phyloP scores from a whole-genome alignment of 2,797 vertebrate species.

The Eulemur rubriventer region DNA sequence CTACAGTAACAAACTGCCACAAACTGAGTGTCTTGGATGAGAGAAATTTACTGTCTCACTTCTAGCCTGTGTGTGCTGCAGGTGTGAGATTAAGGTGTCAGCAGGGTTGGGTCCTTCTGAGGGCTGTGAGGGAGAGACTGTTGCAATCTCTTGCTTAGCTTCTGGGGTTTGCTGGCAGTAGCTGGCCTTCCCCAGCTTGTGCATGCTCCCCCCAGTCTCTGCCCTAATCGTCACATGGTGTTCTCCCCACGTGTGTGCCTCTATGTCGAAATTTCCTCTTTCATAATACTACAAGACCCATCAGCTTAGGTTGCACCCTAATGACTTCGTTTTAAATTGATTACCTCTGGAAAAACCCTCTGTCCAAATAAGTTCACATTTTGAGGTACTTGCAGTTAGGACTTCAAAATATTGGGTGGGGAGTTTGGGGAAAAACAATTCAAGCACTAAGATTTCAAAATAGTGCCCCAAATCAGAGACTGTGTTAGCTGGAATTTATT shows the following conservation, averaged over 20 bases:
- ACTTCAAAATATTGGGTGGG: neutral
- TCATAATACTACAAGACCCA: neutral
- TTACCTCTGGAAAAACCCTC: too few species aligned
- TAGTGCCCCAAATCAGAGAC: neutral
- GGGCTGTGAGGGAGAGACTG: fast-evolving
- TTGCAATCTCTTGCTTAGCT: fast-evolving
- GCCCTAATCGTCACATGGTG: fast-evolving
- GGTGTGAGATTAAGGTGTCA: neutral
- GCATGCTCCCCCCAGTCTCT: fast-evolving
- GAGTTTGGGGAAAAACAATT: neutral
- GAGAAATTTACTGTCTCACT: neutral
- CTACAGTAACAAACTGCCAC: neutral
- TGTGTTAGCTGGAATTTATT: neutral
- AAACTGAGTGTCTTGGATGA: neutral
- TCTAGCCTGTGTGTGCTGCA: neutral
- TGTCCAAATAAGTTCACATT: neutral
- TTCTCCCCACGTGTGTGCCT: neutral
- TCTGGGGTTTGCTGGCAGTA: neutral
- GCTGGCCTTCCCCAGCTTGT: too few species aligned
- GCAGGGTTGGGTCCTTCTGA: fast-evolving
- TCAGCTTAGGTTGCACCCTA: neutral
- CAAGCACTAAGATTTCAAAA: neutral
- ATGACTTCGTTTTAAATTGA: neutral
- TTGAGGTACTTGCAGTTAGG: neutral
- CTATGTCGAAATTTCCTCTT: neutral